Evolutionary conservation across 92 coral and sea anemone genomes (phyloP).

Genomic region (Siderastrea radians): DNA sequence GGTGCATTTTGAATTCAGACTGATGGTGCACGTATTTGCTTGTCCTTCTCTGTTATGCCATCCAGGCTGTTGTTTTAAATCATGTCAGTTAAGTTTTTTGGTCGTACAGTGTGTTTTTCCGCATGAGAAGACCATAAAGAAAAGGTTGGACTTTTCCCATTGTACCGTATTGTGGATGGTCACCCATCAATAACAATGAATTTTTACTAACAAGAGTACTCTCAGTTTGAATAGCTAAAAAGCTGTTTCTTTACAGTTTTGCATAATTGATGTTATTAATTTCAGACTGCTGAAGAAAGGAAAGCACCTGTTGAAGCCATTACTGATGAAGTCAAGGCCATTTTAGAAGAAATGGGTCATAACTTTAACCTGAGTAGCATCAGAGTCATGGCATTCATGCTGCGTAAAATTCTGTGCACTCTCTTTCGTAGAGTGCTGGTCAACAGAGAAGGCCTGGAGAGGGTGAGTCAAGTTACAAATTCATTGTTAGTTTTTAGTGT

Average conservation of each 20-base stretch:
- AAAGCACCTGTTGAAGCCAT: constrained; percentile 63
- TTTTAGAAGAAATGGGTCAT: constrained; percentile 97
- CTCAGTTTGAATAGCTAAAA: background rate
- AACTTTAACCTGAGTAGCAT: constrained; percentile 86
- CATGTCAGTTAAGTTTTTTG: no score
- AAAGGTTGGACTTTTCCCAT: no score
- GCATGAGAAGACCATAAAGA: no score
- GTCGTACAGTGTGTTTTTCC: no score
- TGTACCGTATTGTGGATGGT: no score
- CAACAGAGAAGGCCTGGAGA: constrained; percentile 89
- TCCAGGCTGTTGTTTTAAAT: no score
- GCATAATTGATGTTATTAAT: background rate
- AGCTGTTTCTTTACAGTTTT: background rate
- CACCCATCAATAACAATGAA: no score
- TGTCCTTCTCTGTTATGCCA: no score
- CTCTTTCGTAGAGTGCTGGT: constrained; percentile 88
- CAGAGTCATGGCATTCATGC: constrained; percentile 88
- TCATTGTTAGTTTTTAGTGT: background rate
- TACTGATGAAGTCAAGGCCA: constrained; percentile 83
- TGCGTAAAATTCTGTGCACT: constrained; percentile 90
- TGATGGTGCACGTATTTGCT: no score
- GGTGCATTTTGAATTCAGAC: no score
- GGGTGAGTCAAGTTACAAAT: constrained; percentile 54
- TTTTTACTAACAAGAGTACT: background rate
- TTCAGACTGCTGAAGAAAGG: constrained; percentile 89